Conservation (phyloP, 2,113 vertebrate genomes). For the Cyanoderma ruficeps region DNA sequence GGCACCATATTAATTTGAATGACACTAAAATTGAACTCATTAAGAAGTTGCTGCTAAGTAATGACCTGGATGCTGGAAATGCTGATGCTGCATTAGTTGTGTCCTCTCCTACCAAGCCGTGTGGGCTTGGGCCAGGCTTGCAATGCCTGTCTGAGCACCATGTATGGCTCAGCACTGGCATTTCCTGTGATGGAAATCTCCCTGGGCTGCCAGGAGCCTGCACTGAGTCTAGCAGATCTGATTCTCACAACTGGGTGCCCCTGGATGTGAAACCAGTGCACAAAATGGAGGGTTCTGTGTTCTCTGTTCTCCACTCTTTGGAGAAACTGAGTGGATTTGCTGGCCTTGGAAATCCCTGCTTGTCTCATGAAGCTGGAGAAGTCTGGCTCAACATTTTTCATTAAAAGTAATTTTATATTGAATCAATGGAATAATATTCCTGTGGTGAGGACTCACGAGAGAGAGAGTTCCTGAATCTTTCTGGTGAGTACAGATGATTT, state of each 20-base stretch:
- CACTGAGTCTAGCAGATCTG: background rate
- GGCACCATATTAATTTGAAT: background rate
- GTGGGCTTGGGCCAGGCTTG: background rate
- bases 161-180: background rate
- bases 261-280: background rate
- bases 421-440: background rate
- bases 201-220: background rate
- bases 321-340: background rate
- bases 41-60: background rate
- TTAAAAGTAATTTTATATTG: background rate
- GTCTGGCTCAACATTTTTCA: background rate
- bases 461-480: background rate
- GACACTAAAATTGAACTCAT: background rate
- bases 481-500: background rate
- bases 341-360: background rate
- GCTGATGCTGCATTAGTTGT: background rate
- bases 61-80: background rate
- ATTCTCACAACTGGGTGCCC: background rate
- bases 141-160: background rate
- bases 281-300: background rate
- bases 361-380: background rate
- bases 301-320: background rate
- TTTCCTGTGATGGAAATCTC: background rate
- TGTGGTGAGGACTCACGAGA: background rate
- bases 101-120: background rate